phyloP scores from a whole-genome alignment of 1,140 invertebrate genomes.

The Drosophila tristis region DNA sequence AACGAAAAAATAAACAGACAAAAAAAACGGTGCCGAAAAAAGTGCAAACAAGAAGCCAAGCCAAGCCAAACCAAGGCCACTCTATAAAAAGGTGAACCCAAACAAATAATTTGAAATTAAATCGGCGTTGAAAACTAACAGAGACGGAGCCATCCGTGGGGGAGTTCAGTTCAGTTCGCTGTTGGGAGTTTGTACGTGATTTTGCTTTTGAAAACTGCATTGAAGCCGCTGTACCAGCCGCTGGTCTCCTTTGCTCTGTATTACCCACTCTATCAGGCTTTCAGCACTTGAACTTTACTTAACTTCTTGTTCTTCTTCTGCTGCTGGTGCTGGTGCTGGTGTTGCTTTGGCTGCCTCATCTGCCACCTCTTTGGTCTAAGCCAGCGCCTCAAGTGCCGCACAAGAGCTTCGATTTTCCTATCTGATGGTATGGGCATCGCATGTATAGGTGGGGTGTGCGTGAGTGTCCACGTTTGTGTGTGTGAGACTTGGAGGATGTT shows the following conservation, averaged over 20 bases:
- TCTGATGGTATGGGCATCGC: slow-evolving; percentile 37
- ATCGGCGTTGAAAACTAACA: slow-evolving; percentile 41
- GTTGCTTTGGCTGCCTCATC: slow-evolving; percentile 21
- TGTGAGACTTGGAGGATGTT: slow-evolving; percentile 60
- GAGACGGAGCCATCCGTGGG: slow-evolving; percentile 5
- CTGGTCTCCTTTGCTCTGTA: background rate
- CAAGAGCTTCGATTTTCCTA: slow-evolving; percentile 68
- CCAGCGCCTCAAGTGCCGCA: slow-evolving; percentile 58
- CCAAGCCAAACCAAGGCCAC: slow-evolving; percentile 16
- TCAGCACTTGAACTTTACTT: slow-evolving; percentile 56
- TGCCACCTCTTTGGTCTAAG: slow-evolving; percentile 52
- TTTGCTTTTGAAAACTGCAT: slow-evolving; percentile 70
- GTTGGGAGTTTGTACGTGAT: slow-evolving; percentile 54
- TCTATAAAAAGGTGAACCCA: slow-evolving; percentile 36
- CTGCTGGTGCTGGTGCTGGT: background rate
- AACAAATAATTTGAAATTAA: slow-evolving; percentile 73
- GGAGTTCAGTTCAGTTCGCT: slow-evolving; percentile 6
- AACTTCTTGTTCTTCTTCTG: slow-evolving; percentile 31
- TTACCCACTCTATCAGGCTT: slow-evolving; percentile 6
- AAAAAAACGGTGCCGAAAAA: slow-evolving; percentile 12
- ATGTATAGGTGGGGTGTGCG: background rate
- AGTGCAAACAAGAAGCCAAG: slow-evolving; percentile 34
- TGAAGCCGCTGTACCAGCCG: slow-evolving; percentile 58
- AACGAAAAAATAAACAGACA: slow-evolving; percentile 2
- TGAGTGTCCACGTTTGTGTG: background rate